phyloP scores from a whole-genome alignment of 2,888 invertebrate genomes.

The Hemithea aestivaria region DNA sequence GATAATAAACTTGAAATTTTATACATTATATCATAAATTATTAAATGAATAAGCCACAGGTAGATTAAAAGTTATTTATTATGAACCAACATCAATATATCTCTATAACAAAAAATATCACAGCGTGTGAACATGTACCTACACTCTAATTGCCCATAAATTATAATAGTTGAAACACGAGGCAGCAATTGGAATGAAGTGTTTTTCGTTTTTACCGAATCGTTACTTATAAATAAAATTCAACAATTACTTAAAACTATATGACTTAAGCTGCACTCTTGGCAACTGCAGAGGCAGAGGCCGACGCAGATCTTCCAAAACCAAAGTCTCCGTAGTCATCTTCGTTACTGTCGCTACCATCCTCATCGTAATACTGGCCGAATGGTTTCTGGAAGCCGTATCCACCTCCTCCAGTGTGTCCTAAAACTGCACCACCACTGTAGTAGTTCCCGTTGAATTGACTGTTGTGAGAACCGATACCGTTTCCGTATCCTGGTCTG shows the following conservation, averaged over 20 bases:
- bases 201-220: too few relatives aligned
- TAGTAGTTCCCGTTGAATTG: conserved; percentile 69
- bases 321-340: conserved; percentile 29
- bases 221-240: too few relatives aligned
- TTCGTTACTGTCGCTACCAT: conserved; percentile 32
- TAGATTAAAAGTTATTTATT: conserved; percentile 10
- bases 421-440: conserved; percentile 33
- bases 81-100: conserved; percentile 2
- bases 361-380: conserved; percentile 40
- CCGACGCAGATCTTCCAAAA: conserved; percentile 30
- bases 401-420: conserved; percentile 34
- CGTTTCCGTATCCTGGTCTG: conserved; percentile 51
- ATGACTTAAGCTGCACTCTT: conserved; percentile 21
- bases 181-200: conserved; percentile 2
- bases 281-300: conserved; percentile 18
- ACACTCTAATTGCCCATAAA: conserved; percentile 3
- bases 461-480: conserved; percentile 52
- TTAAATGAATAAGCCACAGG: conserved; percentile 8
- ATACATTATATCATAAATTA: conserved; percentile 11
- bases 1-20: conserved; percentile 1
- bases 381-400: conserved; percentile 47
- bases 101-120: conserved; percentile 7
- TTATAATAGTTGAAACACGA: conserved; percentile 2
- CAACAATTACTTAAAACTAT: neutral
- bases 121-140: conserved; percentile 3